These are phyloP conservation scores for Mycteria americana DNA, from an alignment of 2,797 vertebrate species.

Conservation along the genomic window DNA sequence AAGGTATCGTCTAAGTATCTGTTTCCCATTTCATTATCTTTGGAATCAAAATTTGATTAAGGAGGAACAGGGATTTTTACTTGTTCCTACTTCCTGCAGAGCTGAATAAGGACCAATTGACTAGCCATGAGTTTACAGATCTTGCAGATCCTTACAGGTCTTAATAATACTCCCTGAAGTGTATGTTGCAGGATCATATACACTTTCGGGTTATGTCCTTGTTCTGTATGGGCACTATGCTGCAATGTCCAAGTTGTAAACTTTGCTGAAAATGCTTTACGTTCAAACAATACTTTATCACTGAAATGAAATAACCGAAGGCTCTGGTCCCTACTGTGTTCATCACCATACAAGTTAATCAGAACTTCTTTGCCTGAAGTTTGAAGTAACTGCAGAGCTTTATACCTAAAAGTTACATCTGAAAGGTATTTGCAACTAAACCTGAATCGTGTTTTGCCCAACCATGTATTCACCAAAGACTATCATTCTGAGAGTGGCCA, in stretches of 20 bases:
- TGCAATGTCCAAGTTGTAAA: neutral
- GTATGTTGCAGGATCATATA: neutral
- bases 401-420: neutral
- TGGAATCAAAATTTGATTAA: neutral
- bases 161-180: neutral
- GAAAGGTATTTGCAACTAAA: neutral
- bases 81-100: neutral
- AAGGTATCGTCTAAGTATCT: neutral
- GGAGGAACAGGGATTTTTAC: neutral
- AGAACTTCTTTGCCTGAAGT: neutral
- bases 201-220: neutral
- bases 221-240: neutral
- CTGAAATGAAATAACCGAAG: neutral
- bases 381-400: neutral
- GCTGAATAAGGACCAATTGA: neutral
- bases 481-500: neutral
- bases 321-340: neutral
- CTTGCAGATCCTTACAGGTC: neutral
- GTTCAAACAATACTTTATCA: neutral
- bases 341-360: neutral
- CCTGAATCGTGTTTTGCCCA: neutral
- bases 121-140: neutral
- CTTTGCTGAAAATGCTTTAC: neutral
- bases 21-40: neutral
- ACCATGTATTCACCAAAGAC: neutral